Evolutionary conservation across 1,140 invertebrate species (phyloP).

Genomic region (Aradophagus sp.): DNA sequence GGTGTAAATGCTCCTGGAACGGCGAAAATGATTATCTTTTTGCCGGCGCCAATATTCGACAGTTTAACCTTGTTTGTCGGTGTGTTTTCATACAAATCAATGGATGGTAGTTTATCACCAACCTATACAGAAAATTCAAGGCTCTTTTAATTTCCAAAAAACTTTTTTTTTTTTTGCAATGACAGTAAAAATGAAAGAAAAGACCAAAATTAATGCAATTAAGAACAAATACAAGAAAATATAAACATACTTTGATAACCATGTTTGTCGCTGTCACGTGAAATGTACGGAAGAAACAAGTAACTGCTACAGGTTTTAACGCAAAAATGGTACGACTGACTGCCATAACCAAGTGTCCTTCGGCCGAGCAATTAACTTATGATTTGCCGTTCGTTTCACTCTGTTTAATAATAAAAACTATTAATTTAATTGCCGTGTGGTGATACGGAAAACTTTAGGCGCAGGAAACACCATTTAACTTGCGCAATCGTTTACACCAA

Average conservation of each 20-base stretch:
- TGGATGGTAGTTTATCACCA: slow-evolving; percentile 86
- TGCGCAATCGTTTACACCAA: too few relatives aligned
- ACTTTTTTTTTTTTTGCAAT: neutral
- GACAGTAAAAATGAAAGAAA: neutral
- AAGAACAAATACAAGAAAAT: too few relatives aligned
- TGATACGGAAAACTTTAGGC: too few relatives aligned
- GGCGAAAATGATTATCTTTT: slow-evolving; percentile 91
- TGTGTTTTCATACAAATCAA: slow-evolving; percentile 88
- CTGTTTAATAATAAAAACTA: too few relatives aligned
- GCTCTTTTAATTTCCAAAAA: neutral
- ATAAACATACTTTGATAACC: slow-evolving; percentile 69
- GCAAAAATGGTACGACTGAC: slow-evolving; percentile 35
- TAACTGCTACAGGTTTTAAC: slow-evolving; percentile 21
- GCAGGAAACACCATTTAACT: too few relatives aligned
- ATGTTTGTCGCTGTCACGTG: slow-evolving; percentile 65
- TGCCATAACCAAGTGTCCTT: slow-evolving; percentile 37
- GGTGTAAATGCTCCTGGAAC: slow-evolving; percentile 97
- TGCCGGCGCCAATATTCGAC: slow-evolving; percentile 82
- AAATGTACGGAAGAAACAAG: slow-evolving; percentile 58
- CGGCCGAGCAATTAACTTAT: neutral
- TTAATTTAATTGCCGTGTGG: too few relatives aligned
- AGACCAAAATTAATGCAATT: too few relatives aligned
- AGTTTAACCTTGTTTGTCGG: slow-evolving; percentile 91
- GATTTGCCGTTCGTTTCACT: too few relatives aligned
- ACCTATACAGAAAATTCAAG: slow-evolving; percentile 75